Evolutionary conservation across 2,888 invertebrate species (phyloP).

Genomic region (Epinotia bilunana): DNA sequence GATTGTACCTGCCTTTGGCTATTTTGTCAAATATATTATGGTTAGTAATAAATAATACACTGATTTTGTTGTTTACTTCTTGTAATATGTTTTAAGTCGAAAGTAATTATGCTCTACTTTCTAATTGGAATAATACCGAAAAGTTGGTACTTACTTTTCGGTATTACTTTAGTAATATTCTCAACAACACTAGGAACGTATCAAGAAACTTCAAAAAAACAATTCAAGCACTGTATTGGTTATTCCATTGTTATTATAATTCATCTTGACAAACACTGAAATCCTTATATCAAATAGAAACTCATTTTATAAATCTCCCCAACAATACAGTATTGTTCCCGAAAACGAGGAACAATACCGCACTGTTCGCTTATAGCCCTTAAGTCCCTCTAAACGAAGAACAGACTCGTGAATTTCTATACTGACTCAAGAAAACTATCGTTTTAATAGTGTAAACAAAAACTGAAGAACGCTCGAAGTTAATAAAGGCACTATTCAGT

Average conservation of each 20-base stretch:
- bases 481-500: constrained; percentile 44
- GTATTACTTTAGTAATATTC: not conserved
- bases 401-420: constrained; percentile 70
- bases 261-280: constrained; percentile 47
- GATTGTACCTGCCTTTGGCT: not conserved
- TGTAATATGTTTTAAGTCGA: too few species aligned
- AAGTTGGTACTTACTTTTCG: too few species aligned
- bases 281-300: constrained; percentile 65
- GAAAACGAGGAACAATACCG: constrained; percentile 64
- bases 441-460: constrained; percentile 73
- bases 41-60: not conserved
- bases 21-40: not conserved
- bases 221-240: not conserved
- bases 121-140: too few species aligned
- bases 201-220: not conserved
- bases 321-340: constrained; percentile 76
- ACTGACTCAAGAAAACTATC: constrained; percentile 64
- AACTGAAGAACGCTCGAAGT: constrained; percentile 53
- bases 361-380: constrained; percentile 67
- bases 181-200: not conserved
- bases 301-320: constrained; percentile 56
- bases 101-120: too few species aligned
- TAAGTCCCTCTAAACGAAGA: constrained; percentile 73
- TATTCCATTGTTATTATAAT: constrained; percentile 25
- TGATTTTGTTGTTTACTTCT: not conserved